These are phyloP conservation scores for Bos javanicus DNA, from an alignment of 2,113 vertebrate genomes.

Conservation along the genomic window DNA sequence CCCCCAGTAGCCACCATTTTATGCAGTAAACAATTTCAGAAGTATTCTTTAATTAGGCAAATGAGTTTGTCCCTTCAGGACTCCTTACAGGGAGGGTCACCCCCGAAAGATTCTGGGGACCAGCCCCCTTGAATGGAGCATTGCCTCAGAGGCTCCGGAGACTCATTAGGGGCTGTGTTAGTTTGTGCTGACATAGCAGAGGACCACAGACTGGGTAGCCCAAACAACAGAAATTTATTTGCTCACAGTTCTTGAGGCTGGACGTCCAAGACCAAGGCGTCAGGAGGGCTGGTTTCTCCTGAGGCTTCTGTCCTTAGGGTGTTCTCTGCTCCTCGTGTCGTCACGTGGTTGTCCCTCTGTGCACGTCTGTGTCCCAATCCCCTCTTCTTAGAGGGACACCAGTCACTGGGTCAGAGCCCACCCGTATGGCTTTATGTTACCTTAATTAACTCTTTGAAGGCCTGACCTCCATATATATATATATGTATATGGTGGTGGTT, in stretches of 20 bases:
- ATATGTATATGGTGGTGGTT: neutral
- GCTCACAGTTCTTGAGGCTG: neutral
- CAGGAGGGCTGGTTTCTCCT: neutral
- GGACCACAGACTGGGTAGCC: neutral
- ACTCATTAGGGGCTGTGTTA: neutral
- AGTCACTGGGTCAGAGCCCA: neutral
- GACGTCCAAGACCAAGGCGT: neutral
- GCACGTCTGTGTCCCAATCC: neutral
- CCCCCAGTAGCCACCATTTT: neutral
- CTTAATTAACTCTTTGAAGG: neutral
- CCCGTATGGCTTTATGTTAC: neutral
- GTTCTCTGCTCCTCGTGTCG: accelerated
- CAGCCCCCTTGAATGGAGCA: neutral
- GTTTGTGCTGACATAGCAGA: neutral
- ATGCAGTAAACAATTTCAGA: neutral
- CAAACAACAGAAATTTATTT: neutral
- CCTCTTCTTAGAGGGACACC: neutral
- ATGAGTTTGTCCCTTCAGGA: neutral
- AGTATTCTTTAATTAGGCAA: neutral
- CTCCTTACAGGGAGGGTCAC: neutral
- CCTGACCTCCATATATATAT: neutral
- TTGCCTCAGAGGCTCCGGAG: neutral
- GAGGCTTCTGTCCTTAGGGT: neutral
- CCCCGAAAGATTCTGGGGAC: neutral
- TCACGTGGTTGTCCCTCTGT: neutral